Base-by-base conservation (phyloP, 2,113 vertebrate genomes). In the Siphamia tubifer region DNA sequence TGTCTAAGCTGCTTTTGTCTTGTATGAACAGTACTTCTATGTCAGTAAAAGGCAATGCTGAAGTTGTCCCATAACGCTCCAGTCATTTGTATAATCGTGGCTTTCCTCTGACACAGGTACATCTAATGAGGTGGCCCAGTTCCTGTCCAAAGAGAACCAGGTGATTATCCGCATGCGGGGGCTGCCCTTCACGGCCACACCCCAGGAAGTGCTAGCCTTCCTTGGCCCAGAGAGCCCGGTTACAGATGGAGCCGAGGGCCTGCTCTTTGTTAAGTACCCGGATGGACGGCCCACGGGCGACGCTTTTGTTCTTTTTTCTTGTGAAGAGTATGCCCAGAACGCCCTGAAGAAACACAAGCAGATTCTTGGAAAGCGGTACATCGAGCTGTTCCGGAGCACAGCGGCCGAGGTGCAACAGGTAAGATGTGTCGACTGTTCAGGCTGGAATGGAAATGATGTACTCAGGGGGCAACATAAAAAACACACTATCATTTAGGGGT, bases 351-450 rank as follows among this genome's bases (percentile, higher is more conserved):
- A 95, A 77, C 97, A 99, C 90, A 98, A 98, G 87, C 95, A 97
- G 89, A 96, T 97, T 82, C 92, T 99, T 58, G 97, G 97, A 27
- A 98, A 98, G 82, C 92, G 97, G 52, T 99, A 98, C 68, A 98
- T 99, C 2, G 97, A 99, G 89, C 92, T 99, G 82, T 99, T 98
- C 85, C 90, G 96, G 44, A 99, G 97, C 82, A 99, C 97, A 1
- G 96, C 97, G 0, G 97, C 97, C 0, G 97, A 98, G 73, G 96
- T 98, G 47, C 97, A 99, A 74, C 97, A 99, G 96, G 97, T 98
- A 77, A 62, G 5, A 24, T 51, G 1, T 36, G 19, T 8, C 1
- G 36, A 4, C 9, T 51, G 8, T 19, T 10, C 30, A 12, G 2
- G 4, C 25, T 12, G 4, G 8, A 38, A n/a, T n/a, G n/a, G n/a